phyloP scores from a whole-genome alignment of 2,888 invertebrate species.

The Campoletis raptor region DNA sequence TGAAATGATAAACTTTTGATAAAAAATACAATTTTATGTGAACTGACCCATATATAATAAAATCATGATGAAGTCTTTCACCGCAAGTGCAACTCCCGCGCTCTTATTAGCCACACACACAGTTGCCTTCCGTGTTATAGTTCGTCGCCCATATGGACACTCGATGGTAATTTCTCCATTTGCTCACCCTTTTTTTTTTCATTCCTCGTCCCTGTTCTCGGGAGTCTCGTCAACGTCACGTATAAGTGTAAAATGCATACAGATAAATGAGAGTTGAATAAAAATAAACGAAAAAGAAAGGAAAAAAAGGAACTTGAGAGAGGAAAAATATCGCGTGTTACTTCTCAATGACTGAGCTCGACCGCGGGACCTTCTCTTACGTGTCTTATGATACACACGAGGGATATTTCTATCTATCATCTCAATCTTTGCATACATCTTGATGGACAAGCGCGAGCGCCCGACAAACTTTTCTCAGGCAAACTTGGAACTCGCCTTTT shows the following conservation, averaged over 20 bases:
- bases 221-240: constrained; percentile 50
- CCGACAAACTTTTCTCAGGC: constrained; percentile 63
- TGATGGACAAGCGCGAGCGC: constrained; percentile 54
- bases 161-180: constrained; percentile 35
- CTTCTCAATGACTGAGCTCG: constrained; percentile 72
- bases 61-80: constrained; percentile 1
- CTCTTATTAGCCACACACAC: constrained; percentile 55
- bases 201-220: constrained; percentile 18
- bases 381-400: constrained; percentile 49
- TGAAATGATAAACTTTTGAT: background rate
- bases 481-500: constrained; percentile 1
- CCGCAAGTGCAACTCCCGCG: constrained; percentile 44
- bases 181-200: constrained; percentile 28
- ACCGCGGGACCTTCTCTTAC: constrained; percentile 36
- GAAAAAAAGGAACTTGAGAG: constrained; percentile 35
- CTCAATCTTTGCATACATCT: constrained; percentile 64
- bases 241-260: constrained; percentile 59
- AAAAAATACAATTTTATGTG: constrained; percentile 7
- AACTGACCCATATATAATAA: constrained; percentile 16
- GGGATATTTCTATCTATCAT: constrained; percentile 60
- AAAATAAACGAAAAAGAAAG: constrained; percentile 47
- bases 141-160: constrained; percentile 61
- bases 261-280: background rate
- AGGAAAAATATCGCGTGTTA: constrained; percentile 71
- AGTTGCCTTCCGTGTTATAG: constrained; percentile 45